A percentile compares a stretch with the other conserved stretches of the same genome.
phyloP scores from a whole-genome alignment of 37 sponge, comb jelly and placozoan species.

The Agelas oroides region DNA sequence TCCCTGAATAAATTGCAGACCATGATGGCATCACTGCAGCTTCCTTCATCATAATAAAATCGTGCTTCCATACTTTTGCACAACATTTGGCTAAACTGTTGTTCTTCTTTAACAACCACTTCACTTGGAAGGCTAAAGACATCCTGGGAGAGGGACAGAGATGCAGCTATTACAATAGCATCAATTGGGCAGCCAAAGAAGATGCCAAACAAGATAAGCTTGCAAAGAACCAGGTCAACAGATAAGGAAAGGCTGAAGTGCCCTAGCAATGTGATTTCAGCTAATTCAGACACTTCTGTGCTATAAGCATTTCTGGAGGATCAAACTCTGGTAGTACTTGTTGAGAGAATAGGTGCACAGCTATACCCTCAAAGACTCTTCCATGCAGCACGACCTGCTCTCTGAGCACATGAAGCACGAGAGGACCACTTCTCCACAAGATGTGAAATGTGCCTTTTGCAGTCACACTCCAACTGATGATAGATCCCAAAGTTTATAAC shows the following conservation, averaged over 20 bases:
- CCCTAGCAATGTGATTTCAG: slow-evolving; percentile 73
- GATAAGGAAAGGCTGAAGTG: slow-evolving; percentile 68
- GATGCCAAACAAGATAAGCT: slow-evolving; percentile 57
- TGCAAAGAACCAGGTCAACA: slow-evolving; percentile 57
- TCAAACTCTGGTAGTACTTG: slow-evolving; percentile 50
- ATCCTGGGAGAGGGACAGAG: slow-evolving; percentile 63
- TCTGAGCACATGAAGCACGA: slow-evolving; percentile 70
- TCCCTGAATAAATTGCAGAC: slow-evolving; percentile 59
- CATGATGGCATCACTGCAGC: slow-evolving; percentile 67
- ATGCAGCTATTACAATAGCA: slow-evolving; percentile 68
- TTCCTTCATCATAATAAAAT: slow-evolving; percentile 38
- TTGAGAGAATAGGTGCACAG: slow-evolving; percentile 64
- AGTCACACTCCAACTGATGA: slow-evolving; percentile 41
- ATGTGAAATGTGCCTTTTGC: slow-evolving; percentile 34
- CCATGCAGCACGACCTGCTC: slow-evolving; percentile 81
- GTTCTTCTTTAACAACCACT: slow-evolving; percentile 21
- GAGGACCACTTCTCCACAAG: slow-evolving; percentile 76
- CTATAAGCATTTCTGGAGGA: slow-evolving; percentile 63
- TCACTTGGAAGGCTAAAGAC: slow-evolving; percentile 59
- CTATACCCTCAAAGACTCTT: slow-evolving; percentile 63
- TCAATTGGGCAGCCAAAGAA: slow-evolving; percentile 70
- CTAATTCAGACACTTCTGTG: slow-evolving; percentile 27
- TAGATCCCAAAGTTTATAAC: slow-evolving; percentile 84
- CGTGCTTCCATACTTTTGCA: slow-evolving; percentile 27
- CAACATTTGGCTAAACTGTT: slow-evolving; percentile 18